Evolutionary conservation across 1,140 invertebrate genomes (phyloP).

Genomic region (Metaphire vulgaris): DNA sequence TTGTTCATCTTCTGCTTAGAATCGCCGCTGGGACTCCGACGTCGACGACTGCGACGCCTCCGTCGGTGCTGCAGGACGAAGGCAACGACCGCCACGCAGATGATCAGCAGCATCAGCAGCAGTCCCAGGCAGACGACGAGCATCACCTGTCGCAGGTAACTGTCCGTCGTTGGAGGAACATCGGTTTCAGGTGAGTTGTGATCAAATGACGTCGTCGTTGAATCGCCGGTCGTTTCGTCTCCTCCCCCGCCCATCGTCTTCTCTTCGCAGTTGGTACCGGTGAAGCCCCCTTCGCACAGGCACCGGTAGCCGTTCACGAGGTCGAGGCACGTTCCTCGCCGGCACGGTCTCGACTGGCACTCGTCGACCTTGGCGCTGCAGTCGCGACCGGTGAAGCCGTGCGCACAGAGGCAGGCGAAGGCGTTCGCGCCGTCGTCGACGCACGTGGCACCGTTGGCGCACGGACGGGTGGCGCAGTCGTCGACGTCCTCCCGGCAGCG

Average conservation of each 20-base stretch:
- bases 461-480: constrained; percentile 4
- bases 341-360: not conserved
- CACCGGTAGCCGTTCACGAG: not conserved
- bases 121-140: not conserved
- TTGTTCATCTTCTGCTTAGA: not conserved
- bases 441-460: constrained; percentile 9
- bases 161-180: not conserved
- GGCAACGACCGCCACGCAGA: not conserved
- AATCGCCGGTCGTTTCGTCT: not conserved
- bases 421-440: not conserved
- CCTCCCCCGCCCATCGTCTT: too few species aligned
- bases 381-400: constrained; percentile 57
- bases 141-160: not conserved
- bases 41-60: not conserved
- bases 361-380: constrained; percentile 65
- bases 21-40: too few species aligned
- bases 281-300: not conserved
- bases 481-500: constrained; percentile 76
- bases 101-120: not conserved
- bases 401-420: not conserved
- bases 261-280: not conserved
- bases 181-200: not conserved
- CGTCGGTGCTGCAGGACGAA: not conserved
- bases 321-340: not conserved
- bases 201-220: not conserved